A percentile compares a stretch with the other conserved stretches of the same genome.
phyloP scores from a whole-genome alignment of 2,113 vertebrate genomes.

The Equus przewalskii region DNA sequence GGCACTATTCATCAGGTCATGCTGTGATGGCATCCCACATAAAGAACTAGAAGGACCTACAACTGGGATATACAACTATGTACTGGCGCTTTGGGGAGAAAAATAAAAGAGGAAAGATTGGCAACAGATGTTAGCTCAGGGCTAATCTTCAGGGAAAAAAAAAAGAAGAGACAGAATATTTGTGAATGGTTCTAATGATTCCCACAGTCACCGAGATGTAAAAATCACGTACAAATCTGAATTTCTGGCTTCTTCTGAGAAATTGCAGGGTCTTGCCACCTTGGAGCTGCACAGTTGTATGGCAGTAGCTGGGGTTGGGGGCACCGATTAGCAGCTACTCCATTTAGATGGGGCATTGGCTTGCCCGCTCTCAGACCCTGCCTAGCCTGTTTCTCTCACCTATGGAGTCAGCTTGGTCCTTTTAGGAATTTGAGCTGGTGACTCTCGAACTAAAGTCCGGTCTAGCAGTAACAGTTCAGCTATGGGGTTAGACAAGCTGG shows the following conservation, averaged over 20 bases:
- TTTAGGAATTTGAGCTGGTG: neutral
- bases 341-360: accelerated
- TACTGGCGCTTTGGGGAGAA: no score
- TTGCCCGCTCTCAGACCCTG: accelerated
- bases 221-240: neutral
- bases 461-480: no score
- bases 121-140: no score
- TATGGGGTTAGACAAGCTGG: neutral
- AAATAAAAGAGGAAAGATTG: no score
- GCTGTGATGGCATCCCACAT: no score
- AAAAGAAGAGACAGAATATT: no score
- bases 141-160: no score
- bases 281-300: accelerated
- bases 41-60: no score
- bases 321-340: accelerated
- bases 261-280: neutral
- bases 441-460: neutral
- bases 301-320: accelerated
- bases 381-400: no score
- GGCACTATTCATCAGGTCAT: no score
- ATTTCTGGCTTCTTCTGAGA: neutral
- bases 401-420: neutral
- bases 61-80: no score
- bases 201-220: neutral
- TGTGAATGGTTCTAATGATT: neutral